These are phyloP conservation scores for Homarus americanus DNA, from an alignment of 1,140 invertebrate species.

Conservation along the genomic window DNA sequence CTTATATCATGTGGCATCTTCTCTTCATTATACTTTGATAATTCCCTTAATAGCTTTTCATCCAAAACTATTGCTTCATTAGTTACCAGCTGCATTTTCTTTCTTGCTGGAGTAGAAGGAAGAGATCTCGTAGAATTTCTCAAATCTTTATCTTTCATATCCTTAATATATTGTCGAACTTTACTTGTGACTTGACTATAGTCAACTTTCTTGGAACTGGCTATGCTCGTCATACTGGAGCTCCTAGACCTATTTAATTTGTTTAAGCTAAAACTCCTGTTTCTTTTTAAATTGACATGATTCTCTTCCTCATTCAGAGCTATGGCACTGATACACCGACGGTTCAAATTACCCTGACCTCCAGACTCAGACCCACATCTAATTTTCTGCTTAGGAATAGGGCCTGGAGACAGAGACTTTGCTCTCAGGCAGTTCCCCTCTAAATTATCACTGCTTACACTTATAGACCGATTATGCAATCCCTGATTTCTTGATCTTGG, in stretches of 20 bases:
- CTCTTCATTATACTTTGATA: neutral
- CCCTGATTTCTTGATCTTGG: neutral
- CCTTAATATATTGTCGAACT: constrained; percentile 54
- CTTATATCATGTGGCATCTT: constrained; percentile 16
- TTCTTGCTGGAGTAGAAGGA: constrained; percentile 45
- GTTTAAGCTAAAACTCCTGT: constrained; percentile 21
- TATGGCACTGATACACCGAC: constrained; percentile 45
- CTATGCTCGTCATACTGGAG: constrained; percentile 44
- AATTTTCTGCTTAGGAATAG: neutral
- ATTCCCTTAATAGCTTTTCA: neutral
- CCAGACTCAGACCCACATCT: neutral
- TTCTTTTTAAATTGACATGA: neutral
- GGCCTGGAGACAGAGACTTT: constrained; percentile 21
- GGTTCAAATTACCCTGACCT: neutral
- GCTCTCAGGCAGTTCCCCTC: neutral
- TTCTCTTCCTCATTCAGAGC: constrained; percentile 27
- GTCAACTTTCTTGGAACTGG: constrained; percentile 11
- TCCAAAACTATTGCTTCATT: constrained; percentile 12
- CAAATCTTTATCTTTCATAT: constrained; percentile 44
- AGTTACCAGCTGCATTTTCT: neutral
- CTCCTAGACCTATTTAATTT: constrained; percentile 37
- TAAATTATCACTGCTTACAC: constrained; percentile 38
- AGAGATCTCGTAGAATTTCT: constrained; percentile 42
- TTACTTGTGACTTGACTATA: constrained; percentile 59
- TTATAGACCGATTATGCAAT: constrained; percentile 19